Evolutionary conservation across 1,140 invertebrate species (phyloP).

Genomic region (Rhyacophila brunnea): DNA sequence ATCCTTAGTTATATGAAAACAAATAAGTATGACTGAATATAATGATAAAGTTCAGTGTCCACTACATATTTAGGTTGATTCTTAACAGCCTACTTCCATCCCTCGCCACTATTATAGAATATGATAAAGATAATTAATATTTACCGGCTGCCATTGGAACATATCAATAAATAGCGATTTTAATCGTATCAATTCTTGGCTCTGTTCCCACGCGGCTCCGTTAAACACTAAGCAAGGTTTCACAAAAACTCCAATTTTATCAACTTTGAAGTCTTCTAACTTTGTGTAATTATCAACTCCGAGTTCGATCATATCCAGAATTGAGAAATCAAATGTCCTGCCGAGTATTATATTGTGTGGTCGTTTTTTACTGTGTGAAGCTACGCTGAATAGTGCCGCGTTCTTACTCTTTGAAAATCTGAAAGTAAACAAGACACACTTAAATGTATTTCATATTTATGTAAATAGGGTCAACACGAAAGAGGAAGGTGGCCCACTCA

Average conservation of each 20-base stretch:
- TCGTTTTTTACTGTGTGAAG: conserved; percentile 90
- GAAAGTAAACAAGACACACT: conserved; percentile 24
- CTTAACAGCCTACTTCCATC: too few relatives aligned
- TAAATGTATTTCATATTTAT: not conserved
- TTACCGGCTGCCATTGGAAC: conserved; percentile 80
- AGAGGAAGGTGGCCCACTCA: too few relatives aligned
- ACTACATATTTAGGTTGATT: too few relatives aligned
- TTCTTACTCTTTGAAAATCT: conserved; percentile 83
- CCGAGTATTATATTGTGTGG: conserved; percentile 91
- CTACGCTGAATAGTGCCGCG: conserved; percentile 85
- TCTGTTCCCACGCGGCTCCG: conserved; percentile 87
- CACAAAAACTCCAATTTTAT: conserved; percentile 75
- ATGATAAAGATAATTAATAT: too few relatives aligned
- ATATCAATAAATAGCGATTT: conserved; percentile 92
- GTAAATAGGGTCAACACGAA: not conserved
- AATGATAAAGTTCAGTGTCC: not conserved
- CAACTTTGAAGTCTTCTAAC: conserved; percentile 75
- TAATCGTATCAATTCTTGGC: conserved; percentile 75
- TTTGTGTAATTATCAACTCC: conserved; percentile 81
- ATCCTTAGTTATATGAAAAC: not conserved
- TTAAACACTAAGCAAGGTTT: conserved; percentile 94
- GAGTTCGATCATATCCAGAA: conserved; percentile 97
- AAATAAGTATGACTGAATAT: not conserved
- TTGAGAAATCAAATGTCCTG: conserved; percentile 82
- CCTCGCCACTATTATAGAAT: too few relatives aligned